Conservation (phyloP, 1,140 invertebrate genomes). For the silkworm (Bombyx mori) region DNA sequence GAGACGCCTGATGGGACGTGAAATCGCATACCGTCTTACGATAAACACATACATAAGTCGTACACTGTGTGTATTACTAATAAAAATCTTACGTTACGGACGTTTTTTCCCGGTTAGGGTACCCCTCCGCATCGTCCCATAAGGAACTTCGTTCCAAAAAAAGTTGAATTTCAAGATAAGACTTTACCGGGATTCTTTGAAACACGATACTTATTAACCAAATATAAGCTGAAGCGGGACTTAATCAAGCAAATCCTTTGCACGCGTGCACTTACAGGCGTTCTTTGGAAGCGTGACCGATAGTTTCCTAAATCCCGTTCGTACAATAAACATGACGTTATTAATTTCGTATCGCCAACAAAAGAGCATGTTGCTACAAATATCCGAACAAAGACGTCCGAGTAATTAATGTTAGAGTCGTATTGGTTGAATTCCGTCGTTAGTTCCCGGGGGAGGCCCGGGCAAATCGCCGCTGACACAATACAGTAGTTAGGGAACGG, state of each 20-base stretch:
- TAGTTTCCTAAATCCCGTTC: slow-evolving; percentile 47
- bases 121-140: too few species aligned
- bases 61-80: too few species aligned
- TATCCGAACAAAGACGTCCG: slow-evolving; percentile 41
- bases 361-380: slow-evolving; percentile 64
- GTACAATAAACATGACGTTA: slow-evolving; percentile 44
- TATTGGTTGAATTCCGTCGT: slow-evolving; percentile 44
- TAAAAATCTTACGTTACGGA: too few species aligned
- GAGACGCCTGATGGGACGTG: too few species aligned
- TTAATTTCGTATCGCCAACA: slow-evolving; percentile 57
- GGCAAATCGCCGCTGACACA: slow-evolving; percentile 34
- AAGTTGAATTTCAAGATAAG: too few species aligned
- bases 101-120: too few species aligned
- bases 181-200: too few species aligned
- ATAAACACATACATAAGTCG: too few species aligned
- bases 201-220: too few species aligned
- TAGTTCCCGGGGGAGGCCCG: slow-evolving; percentile 35
- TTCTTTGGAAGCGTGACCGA: slow-evolving; percentile 27
- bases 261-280: slow-evolving; percentile 29
- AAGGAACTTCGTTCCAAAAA: too few species aligned
- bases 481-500: slow-evolving; percentile 56
- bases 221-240: slow-evolving; percentile 34
- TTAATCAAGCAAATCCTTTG: slow-evolving; percentile 33
- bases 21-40: too few species aligned
- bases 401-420: slow-evolving; percentile 60